These are phyloP conservation scores for Abscondita cerata DNA, from an alignment of 2,888 invertebrate genomes.

Conservation along the genomic window DNA sequence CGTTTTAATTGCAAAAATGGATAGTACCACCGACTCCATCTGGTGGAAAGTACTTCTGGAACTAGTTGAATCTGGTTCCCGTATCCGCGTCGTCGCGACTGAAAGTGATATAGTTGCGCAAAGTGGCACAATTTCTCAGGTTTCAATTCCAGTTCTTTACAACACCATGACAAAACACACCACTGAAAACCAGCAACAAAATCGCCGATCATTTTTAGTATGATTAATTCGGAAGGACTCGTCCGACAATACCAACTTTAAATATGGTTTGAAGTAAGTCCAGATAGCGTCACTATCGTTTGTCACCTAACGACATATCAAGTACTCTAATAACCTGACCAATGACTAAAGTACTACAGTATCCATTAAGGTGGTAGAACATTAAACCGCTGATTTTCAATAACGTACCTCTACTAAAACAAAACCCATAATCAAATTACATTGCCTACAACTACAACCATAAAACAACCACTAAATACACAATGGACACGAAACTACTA, in stretches of 20 bases:
- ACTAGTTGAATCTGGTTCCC: no score
- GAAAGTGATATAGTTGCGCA: neutral
- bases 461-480: neutral
- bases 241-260: constrained; percentile 55
- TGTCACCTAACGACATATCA: constrained; percentile 54
- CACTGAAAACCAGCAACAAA: constrained; percentile 55
- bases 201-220: constrained; percentile 41
- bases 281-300: constrained; percentile 54
- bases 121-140: neutral
- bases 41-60: no score
- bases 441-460: constrained; percentile 27
- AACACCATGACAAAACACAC: constrained; percentile 14
- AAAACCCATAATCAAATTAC: constrained; percentile 18
- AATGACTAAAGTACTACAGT: constrained; percentile 62
- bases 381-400: constrained; percentile 46
- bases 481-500: constrained; percentile 28
- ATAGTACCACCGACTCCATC: no score
- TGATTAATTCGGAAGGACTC: constrained; percentile 49
- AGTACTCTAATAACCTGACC: constrained; percentile 59
- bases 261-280: constrained; percentile 56
- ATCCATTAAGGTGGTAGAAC: constrained; percentile 62
- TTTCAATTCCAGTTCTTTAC: neutral
- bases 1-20: no score
- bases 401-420: constrained; percentile 39
- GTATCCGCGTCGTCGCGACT: neutral